Base-by-base conservation (phyloP, 2,797 vertebrate species). In the Tinamus major region DNA sequence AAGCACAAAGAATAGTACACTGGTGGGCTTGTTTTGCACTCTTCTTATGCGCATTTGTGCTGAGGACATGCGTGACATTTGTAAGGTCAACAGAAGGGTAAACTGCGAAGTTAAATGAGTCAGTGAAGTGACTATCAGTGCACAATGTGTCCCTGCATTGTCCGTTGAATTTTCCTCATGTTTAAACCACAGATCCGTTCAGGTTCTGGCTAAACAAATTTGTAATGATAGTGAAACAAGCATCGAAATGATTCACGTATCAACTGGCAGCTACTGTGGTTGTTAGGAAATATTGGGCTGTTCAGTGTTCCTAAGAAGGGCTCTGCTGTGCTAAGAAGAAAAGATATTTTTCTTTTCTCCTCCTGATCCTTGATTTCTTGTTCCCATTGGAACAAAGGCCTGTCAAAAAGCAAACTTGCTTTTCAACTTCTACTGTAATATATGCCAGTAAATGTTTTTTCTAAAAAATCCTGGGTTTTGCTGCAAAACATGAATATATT, bases 401-500 rank as follows among this genome's bases (percentile, higher is more conserved):
- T 27, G 72, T 83, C 35, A 26, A 7, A 74, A 78, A 69, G 12
- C 20, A 24, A n/a, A n/a, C 2, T 51, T 49, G 48, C 46, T 48
- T 48, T 49, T 87, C 61, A 55, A 16, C 49, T 85, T 80, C 39
- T 83, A 12, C 23, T 4, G 3, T 53, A 72, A 49, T 48, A 53
- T 21, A 49, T 90, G 5, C 19, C 51, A 75, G 51, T 89, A 55
- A 5, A 49, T 46, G 5, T 61, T 56, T 5, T 20, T 42, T 19
- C 18, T 44, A 41, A 41, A 55, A 15, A 3, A 27, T 81, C 2
- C 8, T 78, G 26, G 0, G 0, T 69, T 79, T 7, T 7, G 87
- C 64, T 68, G 27, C 27, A 78, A 69, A 64, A 55, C 1, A 1
- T 59, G 27, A 70, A 42, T 69, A 11, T 67, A 8, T 77, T 77